Evolutionary conservation across 2,888 invertebrate genomes (phyloP), one percentile per base, ranked within the genome.

Genomic region (Ethmia dodecea): DNA sequence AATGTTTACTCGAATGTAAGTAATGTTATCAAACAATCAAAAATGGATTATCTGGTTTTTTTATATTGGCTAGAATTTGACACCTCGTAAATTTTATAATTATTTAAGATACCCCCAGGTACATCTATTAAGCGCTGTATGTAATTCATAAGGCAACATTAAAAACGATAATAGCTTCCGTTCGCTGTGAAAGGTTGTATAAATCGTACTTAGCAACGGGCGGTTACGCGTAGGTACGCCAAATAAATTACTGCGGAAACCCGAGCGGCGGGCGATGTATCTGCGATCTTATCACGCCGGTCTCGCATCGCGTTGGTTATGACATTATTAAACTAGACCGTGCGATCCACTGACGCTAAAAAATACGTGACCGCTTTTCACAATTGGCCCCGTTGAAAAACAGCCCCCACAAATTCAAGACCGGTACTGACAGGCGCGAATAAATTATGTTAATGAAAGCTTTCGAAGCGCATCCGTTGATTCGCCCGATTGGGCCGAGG

Each of bases 381-480:
- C 60, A 71, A 78, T 77, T 73, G 69, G 8, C n/a, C 8, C 49
- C 54, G 72, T 63, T 76, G 71, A 79, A 81, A 80, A 74, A 74
- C 74, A 67, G 63, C 72, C 72, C 63, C 67, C 73, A 73, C 76
- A 77, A 80, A 79, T 83, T 81, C 80, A 74, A 77, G 75, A 65
- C 67, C 76, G 70, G 71, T 49, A 75, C 79, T 83, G 84, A 83
- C 81, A 78, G 79, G 62, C 58, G 53, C 70, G 80, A 77, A 83
- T 84, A 84, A 80, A 81, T 86, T 84, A 84, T 83, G 81, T 49
- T 81, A 86, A 84, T 80, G 79, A 80, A 75, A 65, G 69, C 67
- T 80, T 79, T 72, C 68, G 65, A 76, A 78, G 81, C 76, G 79
- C 80, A 79, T 79, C 74, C 66, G 71, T 69, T 71, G 73, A 77